Percentiles rank a stretch among this genome's conserved stretches.
Conservation (phyloP, 1,140 invertebrate species). For the Meteorus sp. region DNA sequence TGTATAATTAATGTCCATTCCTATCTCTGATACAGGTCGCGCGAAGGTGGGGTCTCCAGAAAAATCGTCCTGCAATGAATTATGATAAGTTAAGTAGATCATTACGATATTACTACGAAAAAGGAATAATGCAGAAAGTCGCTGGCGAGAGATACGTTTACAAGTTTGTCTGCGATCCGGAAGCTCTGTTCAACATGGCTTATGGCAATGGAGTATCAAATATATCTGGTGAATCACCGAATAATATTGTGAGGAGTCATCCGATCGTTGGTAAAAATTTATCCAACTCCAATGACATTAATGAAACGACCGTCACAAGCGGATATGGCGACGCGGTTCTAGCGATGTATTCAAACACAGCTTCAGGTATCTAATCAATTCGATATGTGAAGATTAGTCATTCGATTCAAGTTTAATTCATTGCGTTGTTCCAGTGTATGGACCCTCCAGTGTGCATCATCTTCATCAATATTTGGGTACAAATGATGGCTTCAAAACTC, state of each 20-base stretch:
- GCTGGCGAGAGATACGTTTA: constrained; percentile 95
- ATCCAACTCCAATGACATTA: constrained; percentile 27
- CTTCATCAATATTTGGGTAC: constrained; percentile 53
- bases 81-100: constrained; percentile 94
- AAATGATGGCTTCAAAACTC: constrained; percentile 49
- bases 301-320: constrained; percentile 33
- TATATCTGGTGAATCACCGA: constrained; percentile 31
- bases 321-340: constrained; percentile 45
- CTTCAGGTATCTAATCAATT: constrained; percentile 31
- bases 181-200: constrained; percentile 89
- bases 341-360: constrained; percentile 45
- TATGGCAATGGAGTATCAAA: constrained; percentile 48
- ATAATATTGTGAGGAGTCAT: constrained; percentile 30
- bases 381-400: neutral
- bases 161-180: constrained; percentile 94
- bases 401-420: neutral
- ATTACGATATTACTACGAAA: constrained; percentile 94
- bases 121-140: constrained; percentile 98
- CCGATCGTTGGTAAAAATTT: constrained; percentile 32
- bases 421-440: constrained; percentile 42
- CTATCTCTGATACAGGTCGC: constrained; percentile 66
- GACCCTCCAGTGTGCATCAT: constrained; percentile 49
- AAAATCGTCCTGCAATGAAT: constrained; percentile 94
- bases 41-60: constrained; percentile 80
- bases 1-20: too few relatives aligned